Evolutionary conservation across 2,797 vertebrate species (phyloP), one percentile per base, ranked within the genome.

Genomic region (Peromyscus aztecus): DNA sequence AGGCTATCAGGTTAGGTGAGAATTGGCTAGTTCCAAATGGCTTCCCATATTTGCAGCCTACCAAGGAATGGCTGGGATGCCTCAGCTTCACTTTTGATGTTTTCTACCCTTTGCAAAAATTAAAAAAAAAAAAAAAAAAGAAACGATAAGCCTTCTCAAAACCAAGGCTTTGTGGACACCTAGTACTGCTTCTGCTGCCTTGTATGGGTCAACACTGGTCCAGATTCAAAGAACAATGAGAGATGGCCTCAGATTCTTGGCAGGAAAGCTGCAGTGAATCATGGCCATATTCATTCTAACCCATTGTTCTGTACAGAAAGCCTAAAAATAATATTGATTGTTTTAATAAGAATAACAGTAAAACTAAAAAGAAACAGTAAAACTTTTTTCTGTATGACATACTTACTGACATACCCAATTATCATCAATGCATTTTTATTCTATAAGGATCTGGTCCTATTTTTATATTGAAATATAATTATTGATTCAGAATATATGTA

Each of bases 381-480:
- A 78, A 5, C 8, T 0, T 69, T 24, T 67, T 67, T 85, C 31
- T 95, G 31, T 94, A 27, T 21, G 3, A 94, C 82, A 16, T 94
- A 52, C 2, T 91, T 91, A 43, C 2, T 90, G 19, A 7, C 55
- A 90, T 96, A 12, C 77, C 55, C 40, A 81, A 61, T 17, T 90
- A 13, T 21, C 61, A n/a, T 93, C 46, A 84, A 24, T 71, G 19
- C 11, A 61, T 95, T 84, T 89, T 61, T 69, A 46, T 73, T 80
- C 46, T 17, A 31, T 16, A 89, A 89, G 24, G 89, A 46, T 2
- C 9, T 87, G 11, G 69, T 96, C 90, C 67, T 87, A 78, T 91
- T 90, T 96, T 90, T 89, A 69, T 77, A 82, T 46, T 78, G 14
- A 90, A 85, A 87, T 94, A 12, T 76, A 77, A 82, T 94, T 90